Evolutionary conservation across 2,797 vertebrate species (phyloP).

Genomic region (Anguilla pacifica): DNA sequence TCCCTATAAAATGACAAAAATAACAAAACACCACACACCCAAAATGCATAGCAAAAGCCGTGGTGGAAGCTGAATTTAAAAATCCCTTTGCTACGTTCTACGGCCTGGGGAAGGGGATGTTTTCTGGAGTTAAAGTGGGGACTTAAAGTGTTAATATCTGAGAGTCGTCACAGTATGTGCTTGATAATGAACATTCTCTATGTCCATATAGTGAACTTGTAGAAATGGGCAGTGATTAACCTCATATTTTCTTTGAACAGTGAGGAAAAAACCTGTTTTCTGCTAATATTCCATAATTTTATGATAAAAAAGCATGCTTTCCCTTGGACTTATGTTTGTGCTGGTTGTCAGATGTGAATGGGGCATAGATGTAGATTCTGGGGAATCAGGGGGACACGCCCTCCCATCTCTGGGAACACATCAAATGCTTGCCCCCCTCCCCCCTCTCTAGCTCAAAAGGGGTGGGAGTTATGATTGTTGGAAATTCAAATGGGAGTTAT

Average conservation of each 20-base stretch:
- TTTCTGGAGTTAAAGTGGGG: background rate
- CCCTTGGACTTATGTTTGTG: background rate
- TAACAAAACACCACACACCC: background rate
- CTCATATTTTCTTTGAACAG: background rate
- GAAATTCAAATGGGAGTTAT: no score
- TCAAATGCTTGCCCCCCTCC: no score
- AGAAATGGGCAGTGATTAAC: background rate
- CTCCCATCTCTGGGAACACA: no score
- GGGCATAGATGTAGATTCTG: background rate
- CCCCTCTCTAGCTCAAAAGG: no score
- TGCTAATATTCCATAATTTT: background rate
- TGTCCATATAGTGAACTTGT: background rate
- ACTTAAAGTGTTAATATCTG: background rate
- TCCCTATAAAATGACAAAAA: background rate
- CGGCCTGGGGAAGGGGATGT: background rate
- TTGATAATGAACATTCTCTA: background rate
- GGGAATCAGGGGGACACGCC: no score
- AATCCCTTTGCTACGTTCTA: background rate
- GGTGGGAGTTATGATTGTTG: no score
- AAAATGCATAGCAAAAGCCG: background rate
- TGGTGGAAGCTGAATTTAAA: background rate
- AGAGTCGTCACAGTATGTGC: background rate
- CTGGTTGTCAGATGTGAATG: background rate
- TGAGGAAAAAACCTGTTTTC: background rate
- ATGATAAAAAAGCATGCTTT: background rate